These are phyloP conservation scores for Oxyura jamaicensis DNA, from an alignment of 2,113 vertebrate species.

Conservation along the genomic window DNA sequence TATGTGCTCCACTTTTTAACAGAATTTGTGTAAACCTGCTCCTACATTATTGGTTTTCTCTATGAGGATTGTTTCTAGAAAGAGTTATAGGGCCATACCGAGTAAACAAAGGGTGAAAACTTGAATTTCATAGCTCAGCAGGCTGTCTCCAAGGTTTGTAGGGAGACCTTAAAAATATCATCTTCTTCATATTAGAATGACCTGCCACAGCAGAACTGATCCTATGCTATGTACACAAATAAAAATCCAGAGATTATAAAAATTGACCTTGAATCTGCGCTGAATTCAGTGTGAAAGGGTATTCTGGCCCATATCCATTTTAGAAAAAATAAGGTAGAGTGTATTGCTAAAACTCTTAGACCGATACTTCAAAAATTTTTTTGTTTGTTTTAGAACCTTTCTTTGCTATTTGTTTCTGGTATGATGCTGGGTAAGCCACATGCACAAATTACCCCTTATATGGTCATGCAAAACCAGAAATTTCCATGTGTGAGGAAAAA, in stretches of 20 bases:
- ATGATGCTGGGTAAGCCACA: background rate
- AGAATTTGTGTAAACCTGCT: background rate
- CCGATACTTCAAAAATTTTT: background rate
- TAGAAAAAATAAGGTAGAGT: background rate
- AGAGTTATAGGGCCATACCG: background rate
- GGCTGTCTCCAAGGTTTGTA: background rate
- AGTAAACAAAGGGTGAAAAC: background rate
- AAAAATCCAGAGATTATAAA: background rate
- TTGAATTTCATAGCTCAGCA: background rate
- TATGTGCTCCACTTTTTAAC: background rate
- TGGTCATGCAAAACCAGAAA: background rate
- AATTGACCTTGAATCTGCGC: background rate
- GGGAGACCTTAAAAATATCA: background rate
- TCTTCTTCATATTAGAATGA: background rate
- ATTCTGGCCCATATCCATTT: background rate
- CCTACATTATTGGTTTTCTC: background rate
- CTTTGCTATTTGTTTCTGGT: background rate
- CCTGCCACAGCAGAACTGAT: background rate
- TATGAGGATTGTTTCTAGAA: background rate
- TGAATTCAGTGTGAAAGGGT: background rate
- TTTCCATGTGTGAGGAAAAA: background rate
- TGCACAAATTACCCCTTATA: background rate
- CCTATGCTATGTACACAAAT: background rate
- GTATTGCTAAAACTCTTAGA: background rate
- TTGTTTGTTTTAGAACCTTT: background rate